phyloP scores from a whole-genome alignment of 2,888 invertebrate genomes.

The Schrankia costaestrigalis region DNA sequence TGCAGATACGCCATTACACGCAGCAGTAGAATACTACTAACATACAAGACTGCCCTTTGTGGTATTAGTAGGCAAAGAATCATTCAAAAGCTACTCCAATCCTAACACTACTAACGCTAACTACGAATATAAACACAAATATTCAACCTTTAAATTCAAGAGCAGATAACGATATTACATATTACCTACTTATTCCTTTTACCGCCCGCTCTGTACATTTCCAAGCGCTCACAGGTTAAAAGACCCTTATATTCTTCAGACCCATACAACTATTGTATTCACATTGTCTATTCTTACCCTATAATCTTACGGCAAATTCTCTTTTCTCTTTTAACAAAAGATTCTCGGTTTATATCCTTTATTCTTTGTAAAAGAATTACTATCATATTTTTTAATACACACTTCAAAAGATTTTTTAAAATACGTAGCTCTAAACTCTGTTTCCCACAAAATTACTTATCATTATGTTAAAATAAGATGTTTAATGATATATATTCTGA shows the following conservation, averaged over 20 bases:
- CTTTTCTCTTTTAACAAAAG: conserved; percentile 7
- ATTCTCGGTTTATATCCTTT: conserved; percentile 3
- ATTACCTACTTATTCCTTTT: no score
- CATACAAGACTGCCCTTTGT: no score
- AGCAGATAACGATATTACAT: no score
- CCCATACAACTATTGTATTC: conserved; percentile 7
- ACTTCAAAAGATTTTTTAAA: conserved; percentile 6
- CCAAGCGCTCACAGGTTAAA: not conserved
- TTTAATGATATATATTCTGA: conserved; percentile 5
- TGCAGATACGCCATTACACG: no score
- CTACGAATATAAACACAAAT: no score
- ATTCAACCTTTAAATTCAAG: no score
- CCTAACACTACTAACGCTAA: no score
- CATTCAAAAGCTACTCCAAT: no score
- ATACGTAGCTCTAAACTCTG: no score
- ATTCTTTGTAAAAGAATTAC: conserved; percentile 5
- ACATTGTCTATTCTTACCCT: conserved; percentile 4
- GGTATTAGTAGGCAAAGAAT: no score
- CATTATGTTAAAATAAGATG: conserved; percentile 20
- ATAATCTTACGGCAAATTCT: conserved; percentile 6
- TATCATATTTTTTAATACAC: conserved; percentile 3
- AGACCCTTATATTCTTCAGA: not conserved
- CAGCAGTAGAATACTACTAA: no score
- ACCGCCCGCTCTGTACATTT: not conserved
- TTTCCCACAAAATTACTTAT: conserved; percentile 22